Percentiles rank a stretch among this genome's conserved stretches.
phyloP scores from a whole-genome alignment of 2,888 invertebrate genomes.

The Eilema depressum region DNA sequence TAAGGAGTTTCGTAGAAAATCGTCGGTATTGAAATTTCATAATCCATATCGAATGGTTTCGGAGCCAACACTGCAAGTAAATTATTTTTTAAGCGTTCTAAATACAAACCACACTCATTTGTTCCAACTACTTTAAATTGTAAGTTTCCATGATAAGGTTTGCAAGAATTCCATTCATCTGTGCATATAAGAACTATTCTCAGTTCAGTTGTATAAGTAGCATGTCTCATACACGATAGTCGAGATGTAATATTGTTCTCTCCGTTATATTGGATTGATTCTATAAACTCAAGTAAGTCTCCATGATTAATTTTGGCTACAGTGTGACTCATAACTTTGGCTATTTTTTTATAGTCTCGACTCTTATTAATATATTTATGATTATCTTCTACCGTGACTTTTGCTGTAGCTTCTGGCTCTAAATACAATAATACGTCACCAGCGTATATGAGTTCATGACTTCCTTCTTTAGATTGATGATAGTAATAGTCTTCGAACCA shows the following conservation, averaged over 20 bases:
- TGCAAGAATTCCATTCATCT: not conserved
- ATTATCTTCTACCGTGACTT: not conserved
- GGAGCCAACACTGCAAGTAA: constrained; percentile 37
- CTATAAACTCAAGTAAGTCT: constrained; percentile 28
- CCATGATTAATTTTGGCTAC: constrained; percentile 8
- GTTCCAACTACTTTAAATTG: constrained; percentile 16
- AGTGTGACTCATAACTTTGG: constrained; percentile 32
- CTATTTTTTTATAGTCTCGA: not conserved
- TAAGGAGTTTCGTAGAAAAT: constrained; percentile 48
- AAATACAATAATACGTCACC: constrained; percentile 25
- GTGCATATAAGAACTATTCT: constrained; percentile 32
- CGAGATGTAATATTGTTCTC: not conserved
- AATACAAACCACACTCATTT: not conserved
- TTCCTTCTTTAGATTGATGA: not conserved
- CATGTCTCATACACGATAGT: constrained; percentile 14
- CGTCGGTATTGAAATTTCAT: constrained; percentile 19
- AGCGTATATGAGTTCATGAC: constrained; percentile 25
- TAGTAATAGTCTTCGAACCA: constrained; percentile 25
- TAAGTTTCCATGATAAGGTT: not conserved
- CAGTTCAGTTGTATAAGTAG: not conserved
- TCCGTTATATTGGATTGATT: constrained; percentile 3
- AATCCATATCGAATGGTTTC: constrained; percentile 21
- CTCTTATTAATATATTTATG: not conserved
- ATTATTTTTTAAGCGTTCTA: constrained; percentile 8
- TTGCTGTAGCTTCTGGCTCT: not conserved